phyloP scores from a whole-genome alignment of 2,888 invertebrate species.

The Amphipyra berbera region DNA sequence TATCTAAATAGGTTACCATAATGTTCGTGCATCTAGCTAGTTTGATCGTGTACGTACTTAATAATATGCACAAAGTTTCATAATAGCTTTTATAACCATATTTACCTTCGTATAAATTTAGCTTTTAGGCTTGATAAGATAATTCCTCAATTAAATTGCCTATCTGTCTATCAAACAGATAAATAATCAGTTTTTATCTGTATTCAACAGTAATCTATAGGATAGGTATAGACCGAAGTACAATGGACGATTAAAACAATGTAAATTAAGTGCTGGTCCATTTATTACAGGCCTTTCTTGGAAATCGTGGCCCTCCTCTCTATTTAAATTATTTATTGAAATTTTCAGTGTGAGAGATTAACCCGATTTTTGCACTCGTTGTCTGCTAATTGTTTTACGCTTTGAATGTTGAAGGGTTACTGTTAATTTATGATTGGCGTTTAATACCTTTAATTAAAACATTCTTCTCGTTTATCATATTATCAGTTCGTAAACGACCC shows the following conservation, averaged over 20 bases:
- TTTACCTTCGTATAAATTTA: slow-evolving; percentile 7
- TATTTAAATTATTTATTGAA: slow-evolving; percentile 50
- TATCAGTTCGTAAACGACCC: too few relatives aligned
- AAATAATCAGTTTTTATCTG: background rate
- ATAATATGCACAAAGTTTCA: slow-evolving; percentile 15
- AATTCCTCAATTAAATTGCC: background rate
- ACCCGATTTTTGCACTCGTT: slow-evolving; percentile 28
- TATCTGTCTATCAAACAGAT: background rate
- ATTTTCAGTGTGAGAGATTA: slow-evolving; percentile 29
- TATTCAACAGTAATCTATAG: too few relatives aligned
- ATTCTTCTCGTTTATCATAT: too few relatives aligned
- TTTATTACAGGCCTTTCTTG: slow-evolving; percentile 32
- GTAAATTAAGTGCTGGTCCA: slow-evolving; percentile 47
- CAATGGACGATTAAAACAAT: slow-evolving; percentile 28
- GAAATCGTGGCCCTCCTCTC: slow-evolving; percentile 5
- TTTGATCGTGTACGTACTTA: slow-evolving; percentile 10
- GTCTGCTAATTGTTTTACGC: slow-evolving; percentile 21
- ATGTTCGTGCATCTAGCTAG: slow-evolving; percentile 30
- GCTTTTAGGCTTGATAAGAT: background rate
- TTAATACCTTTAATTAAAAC: background rate
- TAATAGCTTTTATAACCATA: slow-evolving; percentile 20
- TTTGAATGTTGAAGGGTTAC: background rate
- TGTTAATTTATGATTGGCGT: background rate
- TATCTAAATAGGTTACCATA: slow-evolving; percentile 37
- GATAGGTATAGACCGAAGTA: too few relatives aligned